These are phyloP conservation scores for Quadriops clusia DNA, from an alignment of 2,888 invertebrate species.

Conservation along the genomic window DNA sequence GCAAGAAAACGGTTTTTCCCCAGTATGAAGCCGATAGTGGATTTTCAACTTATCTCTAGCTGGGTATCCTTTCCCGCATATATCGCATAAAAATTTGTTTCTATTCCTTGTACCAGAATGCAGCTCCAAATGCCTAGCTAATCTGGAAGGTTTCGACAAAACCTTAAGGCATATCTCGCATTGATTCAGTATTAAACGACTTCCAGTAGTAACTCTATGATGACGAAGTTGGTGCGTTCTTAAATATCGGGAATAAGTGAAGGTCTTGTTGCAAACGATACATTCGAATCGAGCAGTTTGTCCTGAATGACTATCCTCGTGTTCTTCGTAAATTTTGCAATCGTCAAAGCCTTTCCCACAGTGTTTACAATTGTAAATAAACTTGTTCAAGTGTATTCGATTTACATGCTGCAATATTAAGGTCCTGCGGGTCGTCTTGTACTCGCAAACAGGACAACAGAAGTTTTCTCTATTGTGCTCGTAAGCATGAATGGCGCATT, in stretches of 20 bases:
- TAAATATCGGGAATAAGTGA: slow-evolving; percentile 36
- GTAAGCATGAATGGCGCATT: slow-evolving; percentile 27
- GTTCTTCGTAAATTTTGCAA: slow-evolving; percentile 41
- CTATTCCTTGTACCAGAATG: slow-evolving; percentile 13
- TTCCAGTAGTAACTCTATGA: slow-evolving; percentile 31
- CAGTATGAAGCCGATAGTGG: slow-evolving; percentile 25
- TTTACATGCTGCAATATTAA: slow-evolving; percentile 28
- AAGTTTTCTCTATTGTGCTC: slow-evolving; percentile 26
- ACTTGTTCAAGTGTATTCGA: slow-evolving; percentile 28
- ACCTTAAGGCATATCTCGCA: slow-evolving; percentile 26
- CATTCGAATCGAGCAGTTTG: slow-evolving; percentile 40
- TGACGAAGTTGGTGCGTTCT: slow-evolving; percentile 26
- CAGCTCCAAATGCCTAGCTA: slow-evolving; percentile 36
- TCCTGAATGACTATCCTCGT: slow-evolving; percentile 43
- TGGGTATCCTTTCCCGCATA: slow-evolving; percentile 31
- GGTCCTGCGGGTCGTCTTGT: slow-evolving; percentile 23
- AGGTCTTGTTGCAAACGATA: slow-evolving; percentile 41
- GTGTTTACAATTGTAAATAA: slow-evolving; percentile 40
- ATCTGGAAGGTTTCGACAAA: slow-evolving; percentile 24
- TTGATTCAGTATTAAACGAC: slow-evolving; percentile 35
- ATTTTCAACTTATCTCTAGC: slow-evolving; percentile 27
- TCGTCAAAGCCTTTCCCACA: slow-evolving; percentile 46
- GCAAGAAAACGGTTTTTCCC: slow-evolving; percentile 24
- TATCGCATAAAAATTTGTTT: slow-evolving; percentile 27
- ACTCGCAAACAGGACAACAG: slow-evolving; percentile 28